Base-by-base conservation (phyloP, 2,797 vertebrate species). In the Acrossocheilus wenchowensis region DNA sequence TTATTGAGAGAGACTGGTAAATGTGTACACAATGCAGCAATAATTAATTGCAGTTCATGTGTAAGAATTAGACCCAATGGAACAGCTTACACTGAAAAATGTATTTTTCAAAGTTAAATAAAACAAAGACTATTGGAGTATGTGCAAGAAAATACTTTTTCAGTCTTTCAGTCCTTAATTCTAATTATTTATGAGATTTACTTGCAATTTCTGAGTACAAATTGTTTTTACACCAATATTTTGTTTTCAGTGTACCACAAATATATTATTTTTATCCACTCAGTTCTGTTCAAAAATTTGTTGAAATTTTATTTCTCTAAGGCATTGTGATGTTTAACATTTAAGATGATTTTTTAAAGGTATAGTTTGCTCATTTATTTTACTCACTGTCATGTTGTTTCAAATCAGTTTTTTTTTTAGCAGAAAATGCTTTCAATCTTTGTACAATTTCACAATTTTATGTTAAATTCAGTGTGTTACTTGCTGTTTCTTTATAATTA, bases 21-120 rank as follows among this genome's bases (percentile, higher is more conserved):
- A 84, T 66, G 60, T 64, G 7, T 74, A 48, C 10, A 83, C 71
- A 64, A 15, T 36, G 41, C 9, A 75, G 54, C 26, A 48, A 34
- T 43, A 39, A 39, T 50, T 69, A 23, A 69, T 81, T 52, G 64
- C 69, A 81, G 69, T 68, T 81, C 64, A 23, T 69, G 45, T 52
- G 45, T 36, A 52, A 69, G 43, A 81, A 81, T 69, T 19, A 68
- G 45, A 6, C 62, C 43, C 79, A 81, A 52, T n/a, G 43, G 26
- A 6, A 21, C 19, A 81, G 60, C 12, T 81, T 81, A 34, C 64
- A 34, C 30, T 10, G 66, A 68, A 68, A 36, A 19, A 9, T 36
- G 0, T 0, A 4, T 36, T 68, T 68, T 68, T 9, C 66, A 0
- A 36, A 19, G 66, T 68, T 36, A 19, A 68, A 36, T 68, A 34